Base-by-base conservation (phyloP, 2,888 invertebrate genomes). In the Keiferia lycopersicella region DNA sequence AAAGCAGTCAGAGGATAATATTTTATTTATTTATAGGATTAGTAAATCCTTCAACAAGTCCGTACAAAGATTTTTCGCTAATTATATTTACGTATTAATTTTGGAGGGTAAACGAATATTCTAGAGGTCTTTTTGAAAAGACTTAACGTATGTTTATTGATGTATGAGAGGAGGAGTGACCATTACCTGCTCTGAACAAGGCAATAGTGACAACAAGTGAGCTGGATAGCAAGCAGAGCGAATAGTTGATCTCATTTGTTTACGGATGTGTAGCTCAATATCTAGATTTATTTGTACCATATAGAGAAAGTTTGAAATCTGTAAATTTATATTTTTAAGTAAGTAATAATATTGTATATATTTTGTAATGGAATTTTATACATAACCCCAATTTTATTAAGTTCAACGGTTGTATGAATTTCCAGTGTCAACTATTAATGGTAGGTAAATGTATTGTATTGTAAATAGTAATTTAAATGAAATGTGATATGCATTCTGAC, bases 241-340 rank as follows among this genome's bases (percentile, higher is more conserved):
- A 85, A 84, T 86, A 83, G 86, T 88, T 91, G 90, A 90, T 90
- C 90, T 91, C 91, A 90, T 87, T 87, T 87, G 86, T 88, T 86
- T 86, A 88, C 83, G 84, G 76, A 87, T 80, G 83, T 84, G 80
- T 88, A 90, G 90, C 89, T 89, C 89, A 89, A 89, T 88, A 80
- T 87, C 80, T 87, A 87, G 81, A 81, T 79, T 78, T 80, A 34
- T 79, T 79, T 86, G 84, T 88, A 85, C 79, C 73, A 81, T 81
- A 83, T 82, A 86, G 73, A 74, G 73, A 75, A 71, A 76, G 73
- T 84, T 84, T 84, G 76, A 82, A 72, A 80, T 71, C 80, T 85
- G 83, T 82, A 83, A 82, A 87, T 87, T 80, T 84, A 79, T 86
- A 82, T 77, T 84, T 62, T 77, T 88, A 88, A 82, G 34, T 34